Conservation (phyloP, 2,797 vertebrate species). For the Anguilla marmorata region DNA sequence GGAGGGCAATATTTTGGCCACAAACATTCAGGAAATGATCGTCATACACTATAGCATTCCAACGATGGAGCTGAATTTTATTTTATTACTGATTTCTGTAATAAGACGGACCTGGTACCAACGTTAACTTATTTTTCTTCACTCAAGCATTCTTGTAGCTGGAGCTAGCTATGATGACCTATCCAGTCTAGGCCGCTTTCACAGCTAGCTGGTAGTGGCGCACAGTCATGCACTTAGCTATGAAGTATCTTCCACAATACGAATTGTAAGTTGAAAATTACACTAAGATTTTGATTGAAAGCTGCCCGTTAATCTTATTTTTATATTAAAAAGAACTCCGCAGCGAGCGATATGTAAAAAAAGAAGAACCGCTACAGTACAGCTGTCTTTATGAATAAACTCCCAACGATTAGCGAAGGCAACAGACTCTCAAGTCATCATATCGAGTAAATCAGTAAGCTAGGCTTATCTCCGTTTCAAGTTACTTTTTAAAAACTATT, state of each 20-base stretch:
- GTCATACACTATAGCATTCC: background rate
- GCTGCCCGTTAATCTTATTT: background rate
- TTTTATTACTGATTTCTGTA: background rate
- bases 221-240: no score
- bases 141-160: background rate
- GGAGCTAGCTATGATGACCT: background rate
- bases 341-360: background rate
- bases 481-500: background rate
- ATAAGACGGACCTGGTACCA: background rate
- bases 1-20: background rate
- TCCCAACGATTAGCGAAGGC: background rate
- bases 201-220: background rate
- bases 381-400: background rate
- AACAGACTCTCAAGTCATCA: background rate
- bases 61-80: background rate
- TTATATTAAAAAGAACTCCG: no score
- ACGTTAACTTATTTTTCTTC: background rate
- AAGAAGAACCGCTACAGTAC: background rate
- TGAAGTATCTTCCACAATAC: background rate
- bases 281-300: background rate
- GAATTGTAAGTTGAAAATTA: background rate
- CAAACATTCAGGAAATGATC: background rate
- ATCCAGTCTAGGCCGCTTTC: background rate
- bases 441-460: background rate
- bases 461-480: background rate